These are phyloP conservation scores for Dynastes hyllus DNA, from an alignment of 2,888 invertebrate genomes.

Conservation along the genomic window DNA sequence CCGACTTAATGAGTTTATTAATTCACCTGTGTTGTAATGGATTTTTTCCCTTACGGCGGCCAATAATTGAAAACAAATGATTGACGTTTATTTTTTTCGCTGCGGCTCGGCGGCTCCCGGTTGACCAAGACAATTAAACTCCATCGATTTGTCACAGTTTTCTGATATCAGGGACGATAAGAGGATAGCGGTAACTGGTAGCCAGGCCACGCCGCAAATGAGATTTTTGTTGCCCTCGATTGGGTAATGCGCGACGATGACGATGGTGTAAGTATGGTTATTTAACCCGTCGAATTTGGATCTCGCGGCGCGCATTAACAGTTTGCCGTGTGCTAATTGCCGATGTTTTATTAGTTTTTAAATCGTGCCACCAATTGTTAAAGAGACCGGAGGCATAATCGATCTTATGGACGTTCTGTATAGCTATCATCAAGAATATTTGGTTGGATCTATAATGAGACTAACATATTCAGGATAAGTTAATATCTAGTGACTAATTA, in stretches of 20 bases:
- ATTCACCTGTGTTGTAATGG: slow-evolving; percentile 46
- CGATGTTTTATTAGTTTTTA: not conserved
- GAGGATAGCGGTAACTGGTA: slow-evolving; percentile 35
- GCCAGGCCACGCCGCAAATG: slow-evolving; percentile 31
- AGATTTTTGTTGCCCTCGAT: slow-evolving; percentile 44
- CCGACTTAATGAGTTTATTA: slow-evolving; percentile 47
- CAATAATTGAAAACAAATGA: slow-evolving; percentile 48
- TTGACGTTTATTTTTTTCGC: slow-evolving; percentile 43
- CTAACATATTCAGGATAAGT: too few species aligned
- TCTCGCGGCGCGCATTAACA: slow-evolving; percentile 4
- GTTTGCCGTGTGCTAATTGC: slow-evolving; percentile 4
- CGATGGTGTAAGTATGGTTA: not conserved
- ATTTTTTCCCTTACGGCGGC: slow-evolving; percentile 46
- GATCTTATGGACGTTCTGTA: too few species aligned
- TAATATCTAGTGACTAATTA: too few species aligned
- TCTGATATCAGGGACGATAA: slow-evolving; percentile 43
- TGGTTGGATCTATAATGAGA: too few species aligned
- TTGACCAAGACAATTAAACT: slow-evolving; percentile 47
- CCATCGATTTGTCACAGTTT: slow-evolving; percentile 46
- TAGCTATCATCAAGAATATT: too few species aligned
- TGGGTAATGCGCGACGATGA: slow-evolving; percentile 1
- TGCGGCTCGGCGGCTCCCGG: slow-evolving; percentile 39
- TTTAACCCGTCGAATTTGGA: not conserved
- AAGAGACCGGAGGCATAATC: too few species aligned
- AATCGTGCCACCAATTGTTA: too few species aligned